Evolutionary conservation across 2,888 invertebrate species (phyloP), one percentile per base, ranked within the genome.

Genomic region (Rhabditoides inermis): DNA sequence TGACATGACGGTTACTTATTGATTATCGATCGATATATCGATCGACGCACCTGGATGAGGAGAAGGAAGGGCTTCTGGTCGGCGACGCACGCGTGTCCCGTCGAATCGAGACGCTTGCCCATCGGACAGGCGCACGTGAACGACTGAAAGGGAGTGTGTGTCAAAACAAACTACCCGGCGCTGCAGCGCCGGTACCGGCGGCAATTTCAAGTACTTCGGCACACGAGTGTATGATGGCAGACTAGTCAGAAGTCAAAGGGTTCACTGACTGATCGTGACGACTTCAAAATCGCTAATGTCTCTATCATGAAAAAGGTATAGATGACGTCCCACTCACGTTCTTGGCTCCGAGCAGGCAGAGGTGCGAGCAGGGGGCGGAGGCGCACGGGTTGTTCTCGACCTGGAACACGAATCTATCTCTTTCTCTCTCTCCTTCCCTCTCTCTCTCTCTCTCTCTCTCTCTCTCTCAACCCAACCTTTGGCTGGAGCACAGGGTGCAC

Each of bases 401-500:
- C 40, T 39, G 10, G 10, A 39, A 39, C 10, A 32, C n/a, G 15
- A 32, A 32, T 32, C 32, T 15, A 32, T 32, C 12, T 12, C 15
- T 32, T 32, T 12, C 32, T 12, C 15, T 32, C 32, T 32, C 10
- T n/a, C n/a, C n/a, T n/a, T n/a, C n/a, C n/a, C 32, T 15, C 10
- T 32, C 12, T 12, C 15, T 32, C 15, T 12, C 32, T 12, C 15
- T 32, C 32, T 32, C 10, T 32, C 32, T 15, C 10, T 32, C 12
- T 12, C 15, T 32, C 15, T 12, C 32, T 12, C 15, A 12, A 7
- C 15, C 10, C 55, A 25, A 61, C 75, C 23, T 65, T 53, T 2
- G 92, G 92, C 78, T 98, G 98, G 45, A 94, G 80, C 0, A 90
- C 88, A 0, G 90, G 88, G 78, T 95, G 95, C 69, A 90, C 88